phyloP scores from a whole-genome alignment of 2,113 vertebrate species.

The Notothenia rossii region DNA sequence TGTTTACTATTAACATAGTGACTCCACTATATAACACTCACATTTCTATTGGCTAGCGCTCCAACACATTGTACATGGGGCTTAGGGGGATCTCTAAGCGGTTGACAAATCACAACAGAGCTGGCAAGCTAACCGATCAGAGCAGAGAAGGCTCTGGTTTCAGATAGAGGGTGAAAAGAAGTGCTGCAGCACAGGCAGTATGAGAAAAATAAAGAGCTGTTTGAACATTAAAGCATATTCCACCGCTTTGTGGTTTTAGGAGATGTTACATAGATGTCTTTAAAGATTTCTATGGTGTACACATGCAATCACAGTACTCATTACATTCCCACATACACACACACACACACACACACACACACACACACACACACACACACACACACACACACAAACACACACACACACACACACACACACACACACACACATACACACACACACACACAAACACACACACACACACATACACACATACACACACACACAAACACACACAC shows the following conservation, averaged over 20 bases:
- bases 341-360: conserved; percentile 3
- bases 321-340: background rate
- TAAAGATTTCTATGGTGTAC: background rate
- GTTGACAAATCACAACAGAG: too few relatives aligned
- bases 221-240: background rate
- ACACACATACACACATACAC: background rate
- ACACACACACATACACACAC: too few relatives aligned
- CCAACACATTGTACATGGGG: too few relatives aligned
- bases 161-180: too few relatives aligned
- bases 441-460: conserved; percentile 23
- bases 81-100: too few relatives aligned
- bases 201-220: background rate
- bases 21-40: too few relatives aligned
- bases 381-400: background rate
- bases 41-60: too few relatives aligned
- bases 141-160: too few relatives aligned
- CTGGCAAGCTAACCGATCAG: too few relatives aligned
- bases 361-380: conserved; percentile 8
- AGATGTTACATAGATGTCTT: background rate
- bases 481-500: background rate
- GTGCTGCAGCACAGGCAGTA: too few relatives aligned
- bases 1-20: too few relatives aligned
- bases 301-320: background rate
- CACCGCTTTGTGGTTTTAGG: background rate
- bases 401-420: background rate